Conservation (phyloP, 2,113 vertebrate genomes). For the Campylomormyrus tamandua region DNA sequence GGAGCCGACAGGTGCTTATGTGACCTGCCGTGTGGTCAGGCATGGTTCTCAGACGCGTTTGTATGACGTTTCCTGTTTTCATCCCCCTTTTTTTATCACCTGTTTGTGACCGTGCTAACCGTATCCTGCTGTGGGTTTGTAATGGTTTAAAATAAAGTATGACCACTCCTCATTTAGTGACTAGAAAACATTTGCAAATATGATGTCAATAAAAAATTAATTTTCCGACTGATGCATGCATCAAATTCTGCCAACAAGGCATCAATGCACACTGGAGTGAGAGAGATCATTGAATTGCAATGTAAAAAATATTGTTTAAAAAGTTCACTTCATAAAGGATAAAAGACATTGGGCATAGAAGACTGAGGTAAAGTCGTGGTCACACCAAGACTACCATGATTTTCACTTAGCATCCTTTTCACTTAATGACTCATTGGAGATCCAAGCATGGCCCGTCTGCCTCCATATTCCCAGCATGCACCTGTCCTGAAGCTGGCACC, state of each 20-base stretch:
- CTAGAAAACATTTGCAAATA: not conserved
- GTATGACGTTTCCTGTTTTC: not conserved
- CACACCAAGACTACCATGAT: not conserved
- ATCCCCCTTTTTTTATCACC: not conserved
- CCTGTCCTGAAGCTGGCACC: constrained; percentile 63
- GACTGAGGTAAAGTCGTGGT: not conserved
- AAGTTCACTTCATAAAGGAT: not conserved
- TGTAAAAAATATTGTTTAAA: not conserved
- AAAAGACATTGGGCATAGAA: not conserved
- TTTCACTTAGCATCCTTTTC: not conserved
- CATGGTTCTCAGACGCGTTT: not conserved
- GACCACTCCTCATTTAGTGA: not conserved
- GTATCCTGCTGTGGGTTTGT: not conserved
- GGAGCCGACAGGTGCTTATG: not conserved
- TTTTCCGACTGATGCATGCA: not conserved
- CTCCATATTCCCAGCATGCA: constrained; percentile 46
- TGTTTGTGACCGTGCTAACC: not conserved
- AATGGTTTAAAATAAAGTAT: not conserved
- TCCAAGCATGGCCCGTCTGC: constrained; percentile 29
- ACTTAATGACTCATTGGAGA: not conserved
- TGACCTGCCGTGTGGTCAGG: not conserved
- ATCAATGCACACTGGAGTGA: not conserved
- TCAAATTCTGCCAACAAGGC: not conserved
- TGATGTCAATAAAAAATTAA: not conserved
- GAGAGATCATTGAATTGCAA: not conserved